phyloP scores from a whole-genome alignment of 2,113 vertebrate genomes.

The Ammodramus savannarum region DNA sequence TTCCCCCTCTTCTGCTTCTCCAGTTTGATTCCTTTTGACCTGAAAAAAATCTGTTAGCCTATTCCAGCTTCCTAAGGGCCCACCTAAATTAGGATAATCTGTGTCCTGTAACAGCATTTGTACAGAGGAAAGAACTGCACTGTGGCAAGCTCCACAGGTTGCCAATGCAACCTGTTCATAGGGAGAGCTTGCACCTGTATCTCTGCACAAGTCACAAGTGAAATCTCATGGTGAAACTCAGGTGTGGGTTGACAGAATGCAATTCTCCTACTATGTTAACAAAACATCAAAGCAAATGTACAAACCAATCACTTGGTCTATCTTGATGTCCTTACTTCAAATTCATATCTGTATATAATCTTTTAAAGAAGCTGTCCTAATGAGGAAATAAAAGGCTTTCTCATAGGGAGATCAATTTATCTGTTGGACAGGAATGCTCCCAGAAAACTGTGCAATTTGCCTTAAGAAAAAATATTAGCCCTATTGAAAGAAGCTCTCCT shows the following conservation, averaged over 20 bases:
- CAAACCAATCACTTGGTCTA: neutral
- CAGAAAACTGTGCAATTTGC: neutral
- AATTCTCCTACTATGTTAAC: neutral
- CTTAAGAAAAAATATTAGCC: neutral
- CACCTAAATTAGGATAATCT: neutral
- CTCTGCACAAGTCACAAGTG: neutral
- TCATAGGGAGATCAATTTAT: neutral
- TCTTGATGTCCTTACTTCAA: neutral
- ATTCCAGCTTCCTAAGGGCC: constrained; percentile 13
- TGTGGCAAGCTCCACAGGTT: neutral
- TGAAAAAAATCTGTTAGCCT: constrained; percentile 65
- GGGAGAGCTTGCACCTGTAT: neutral
- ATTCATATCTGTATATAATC: neutral
- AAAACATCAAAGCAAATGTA: neutral
- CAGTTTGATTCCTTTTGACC: constrained; percentile 62
- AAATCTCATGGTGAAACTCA: neutral
- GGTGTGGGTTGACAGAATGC: neutral
- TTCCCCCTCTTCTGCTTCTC: constrained; percentile 54
- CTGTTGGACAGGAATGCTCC: neutral
- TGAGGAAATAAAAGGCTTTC: neutral
- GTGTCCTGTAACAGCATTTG: neutral
- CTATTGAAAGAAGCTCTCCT: neutral
- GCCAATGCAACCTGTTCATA: neutral
- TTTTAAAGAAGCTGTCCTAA: neutral
- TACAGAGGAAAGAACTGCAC: neutral